Evolutionary conservation across 2,113 vertebrate genomes (phyloP).

Genomic region (Otus sunia): DNA sequence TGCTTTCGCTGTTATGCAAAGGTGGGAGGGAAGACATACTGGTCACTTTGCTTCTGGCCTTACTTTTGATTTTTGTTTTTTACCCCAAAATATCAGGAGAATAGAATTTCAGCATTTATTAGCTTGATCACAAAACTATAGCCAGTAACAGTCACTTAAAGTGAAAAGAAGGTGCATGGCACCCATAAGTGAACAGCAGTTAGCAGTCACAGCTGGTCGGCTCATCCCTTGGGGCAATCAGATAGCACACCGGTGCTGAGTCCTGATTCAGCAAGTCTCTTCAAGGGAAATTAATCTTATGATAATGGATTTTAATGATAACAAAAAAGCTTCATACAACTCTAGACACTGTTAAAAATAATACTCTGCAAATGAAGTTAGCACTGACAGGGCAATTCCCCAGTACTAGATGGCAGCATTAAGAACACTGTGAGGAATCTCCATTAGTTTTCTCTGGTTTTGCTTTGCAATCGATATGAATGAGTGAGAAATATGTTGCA

Average conservation of each 20-base stretch:
- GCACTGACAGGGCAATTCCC: background rate
- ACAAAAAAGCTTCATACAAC: background rate
- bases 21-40: background rate
- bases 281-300: background rate
- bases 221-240: background rate
- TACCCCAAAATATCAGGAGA: background rate
- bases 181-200: background rate
- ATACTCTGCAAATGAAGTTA: background rate
- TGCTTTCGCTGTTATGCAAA: background rate
- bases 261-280: background rate
- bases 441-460: slow-evolving; percentile 5
- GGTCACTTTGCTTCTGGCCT: background rate
- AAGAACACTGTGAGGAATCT: background rate
- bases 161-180: background rate
- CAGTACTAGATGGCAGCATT: background rate
- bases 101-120: background rate
- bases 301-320: background rate
- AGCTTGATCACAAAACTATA: background rate
- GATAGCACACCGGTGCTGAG: background rate
- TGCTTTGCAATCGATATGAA: slow-evolving; percentile 57
- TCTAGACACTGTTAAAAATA: background rate
- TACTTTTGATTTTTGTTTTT: background rate
- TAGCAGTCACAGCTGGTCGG: background rate
- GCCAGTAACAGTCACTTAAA: background rate
- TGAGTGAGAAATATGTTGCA: slow-evolving; percentile 56